A percentile compares a stretch with the other conserved stretches of the same genome.
Evolutionary conservation across 2,797 vertebrate species (phyloP).

Genomic region (Gymnothorax javanicus): DNA sequence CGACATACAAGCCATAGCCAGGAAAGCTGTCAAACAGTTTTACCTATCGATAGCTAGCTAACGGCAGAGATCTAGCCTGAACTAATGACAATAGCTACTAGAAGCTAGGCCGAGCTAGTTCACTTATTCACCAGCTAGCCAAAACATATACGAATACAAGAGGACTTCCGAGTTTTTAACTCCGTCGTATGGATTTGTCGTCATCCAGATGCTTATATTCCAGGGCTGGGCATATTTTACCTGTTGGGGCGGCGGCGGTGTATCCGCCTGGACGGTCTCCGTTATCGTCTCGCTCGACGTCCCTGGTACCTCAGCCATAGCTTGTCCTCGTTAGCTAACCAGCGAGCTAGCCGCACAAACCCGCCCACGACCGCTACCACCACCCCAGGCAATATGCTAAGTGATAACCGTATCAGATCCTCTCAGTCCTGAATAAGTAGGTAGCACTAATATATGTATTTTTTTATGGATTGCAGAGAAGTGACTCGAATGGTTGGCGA

Average conservation of each 20-base stretch:
- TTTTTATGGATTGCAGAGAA: neutral
- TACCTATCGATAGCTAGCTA: neutral
- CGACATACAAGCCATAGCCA: neutral
- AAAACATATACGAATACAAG: neutral
- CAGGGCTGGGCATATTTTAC: constrained; percentile 42
- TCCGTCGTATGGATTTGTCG: neutral
- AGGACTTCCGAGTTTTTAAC: neutral
- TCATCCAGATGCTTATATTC: neutral
- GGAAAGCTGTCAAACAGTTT: neutral
- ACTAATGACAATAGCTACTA: neutral
- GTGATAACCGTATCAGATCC: neutral
- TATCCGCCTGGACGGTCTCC: constrained; percentile 72
- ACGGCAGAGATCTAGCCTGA: neutral
- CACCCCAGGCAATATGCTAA: neutral
- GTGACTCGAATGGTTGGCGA: neutral
- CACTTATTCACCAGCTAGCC: neutral
- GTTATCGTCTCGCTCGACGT: constrained; percentile 81
- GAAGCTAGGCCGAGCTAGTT: neutral
- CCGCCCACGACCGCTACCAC: neutral
- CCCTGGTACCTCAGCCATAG: constrained; percentile 78
- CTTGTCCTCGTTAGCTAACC: constrained; percentile 55
- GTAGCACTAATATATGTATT: neutral
- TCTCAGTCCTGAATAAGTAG: neutral
- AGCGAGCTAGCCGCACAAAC: constrained; percentile 13
- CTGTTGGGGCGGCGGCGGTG: constrained; percentile 77